These are phyloP conservation scores for Steatocranus sp. DNA, from an alignment of 2,797 vertebrate species.

Conservation along the genomic window DNA sequence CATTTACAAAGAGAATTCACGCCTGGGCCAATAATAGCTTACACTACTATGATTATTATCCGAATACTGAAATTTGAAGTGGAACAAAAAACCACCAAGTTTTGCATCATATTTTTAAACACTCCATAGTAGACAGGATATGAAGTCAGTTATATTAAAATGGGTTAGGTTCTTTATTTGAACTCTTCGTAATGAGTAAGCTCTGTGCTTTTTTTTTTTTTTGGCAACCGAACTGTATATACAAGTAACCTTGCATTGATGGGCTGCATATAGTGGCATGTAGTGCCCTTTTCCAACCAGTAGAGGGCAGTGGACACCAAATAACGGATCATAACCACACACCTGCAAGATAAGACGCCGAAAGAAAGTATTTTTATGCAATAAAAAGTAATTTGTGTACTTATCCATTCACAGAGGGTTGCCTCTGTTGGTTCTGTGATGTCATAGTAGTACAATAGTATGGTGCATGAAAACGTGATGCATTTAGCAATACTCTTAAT, in stretches of 20 bases:
- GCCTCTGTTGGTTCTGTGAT: neutral
- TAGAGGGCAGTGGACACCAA: constrained; percentile 35
- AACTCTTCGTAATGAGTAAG: neutral
- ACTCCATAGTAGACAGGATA: neutral
- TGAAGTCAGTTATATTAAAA: neutral
- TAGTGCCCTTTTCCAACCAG: neutral
- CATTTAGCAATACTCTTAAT: neutral
- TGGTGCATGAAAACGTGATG: neutral
- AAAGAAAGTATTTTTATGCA: neutral
- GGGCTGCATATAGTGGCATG: neutral
- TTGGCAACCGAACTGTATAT: neutral
- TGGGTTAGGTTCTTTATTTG: neutral
- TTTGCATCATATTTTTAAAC: neutral
- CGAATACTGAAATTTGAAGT: neutral
- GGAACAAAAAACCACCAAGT: neutral
- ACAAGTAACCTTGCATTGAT: neutral
- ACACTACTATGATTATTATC: neutral
- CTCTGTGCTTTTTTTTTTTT: neutral
- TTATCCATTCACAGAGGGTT: neutral
- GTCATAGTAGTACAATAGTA: neutral
- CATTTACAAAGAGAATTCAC: neutral
- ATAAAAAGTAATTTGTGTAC: neutral
- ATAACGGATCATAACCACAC: neutral
- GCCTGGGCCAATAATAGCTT: neutral
- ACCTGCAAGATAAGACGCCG: neutral